Evolutionary conservation across 1,140 invertebrate genomes (phyloP), one percentile per base, ranked within the genome.

Genomic region (Littorina saxatilis): DNA sequence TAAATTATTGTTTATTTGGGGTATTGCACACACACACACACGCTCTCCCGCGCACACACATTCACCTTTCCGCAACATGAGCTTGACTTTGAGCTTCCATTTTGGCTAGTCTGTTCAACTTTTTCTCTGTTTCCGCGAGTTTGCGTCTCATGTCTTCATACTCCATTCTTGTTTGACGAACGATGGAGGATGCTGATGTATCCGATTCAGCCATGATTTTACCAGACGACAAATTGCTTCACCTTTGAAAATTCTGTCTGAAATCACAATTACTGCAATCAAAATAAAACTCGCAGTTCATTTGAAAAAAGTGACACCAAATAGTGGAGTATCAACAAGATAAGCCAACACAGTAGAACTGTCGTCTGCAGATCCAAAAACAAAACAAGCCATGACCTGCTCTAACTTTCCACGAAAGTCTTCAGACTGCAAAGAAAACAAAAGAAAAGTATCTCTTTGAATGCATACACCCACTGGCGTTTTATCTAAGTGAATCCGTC

Each of bases 91-190:
- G 73, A 50, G 72, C 74, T 70, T 90, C 89, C 50, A 88, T 84
- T 27, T 84, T 85, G 11, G 84, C 84, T 13, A 90, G 78, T 72
- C 85, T 89, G 63, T 87, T 88, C 66, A 90, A 78, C 55, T 85
- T 89, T 76, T 81, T 87, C 61, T 90, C 89, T 0, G 88, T 89
- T 43, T 88, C 88, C 40, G 82, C 43, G 27, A 90, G 81, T 74
- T 87, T 80, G 68, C 85, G 84, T 61, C 86, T 84, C 70, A 90
- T 80, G 61, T 90, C 88, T 43, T 87, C 79, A 74, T 79, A 82
- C 29, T 82, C 81, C 23, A 79, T 32, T 43, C 66, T 27, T 47
- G 47, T 82, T 13, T 82, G 40, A 1, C 43, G 66, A n/a, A 82
- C 61, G 32, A 68, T 66, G 27, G 66, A 50, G 5, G 74, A 55